A percentile compares a stretch with the other conserved stretches of the same genome.
These are phyloP conservation scores for Drosophila leonis DNA, from an alignment of 2,888 invertebrate species.

Conservation along the genomic window DNA sequence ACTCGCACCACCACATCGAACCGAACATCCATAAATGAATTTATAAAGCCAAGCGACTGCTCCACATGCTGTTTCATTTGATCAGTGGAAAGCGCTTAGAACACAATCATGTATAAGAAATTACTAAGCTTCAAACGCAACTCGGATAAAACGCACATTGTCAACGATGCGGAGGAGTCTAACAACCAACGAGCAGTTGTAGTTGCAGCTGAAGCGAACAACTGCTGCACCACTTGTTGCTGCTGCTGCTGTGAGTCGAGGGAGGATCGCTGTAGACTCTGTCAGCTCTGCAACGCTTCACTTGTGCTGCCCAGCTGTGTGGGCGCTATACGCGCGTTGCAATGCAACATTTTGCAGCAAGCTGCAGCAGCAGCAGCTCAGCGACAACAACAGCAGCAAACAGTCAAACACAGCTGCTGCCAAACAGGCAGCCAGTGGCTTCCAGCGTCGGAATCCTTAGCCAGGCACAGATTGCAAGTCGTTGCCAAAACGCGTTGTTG, in stretches of 20 bases:
- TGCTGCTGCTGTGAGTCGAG: conserved; percentile 3
- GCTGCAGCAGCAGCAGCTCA: conserved; percentile 71
- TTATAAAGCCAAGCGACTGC: conserved; percentile 69
- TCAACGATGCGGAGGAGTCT: conserved; percentile 6
- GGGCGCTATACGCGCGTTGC: conserved; percentile 84
- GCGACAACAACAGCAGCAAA: conserved; percentile 74
- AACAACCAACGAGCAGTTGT: conserved; percentile 45
- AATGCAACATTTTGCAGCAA: conserved; percentile 25
- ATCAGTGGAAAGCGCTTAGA: conserved; percentile 48
- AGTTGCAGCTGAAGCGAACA: conserved; percentile 58
- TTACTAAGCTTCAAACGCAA: conserved; percentile 75
- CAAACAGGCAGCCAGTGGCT: conserved; percentile 25
- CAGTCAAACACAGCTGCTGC: conserved; percentile 29
- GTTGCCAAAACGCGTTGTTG: conserved; percentile 25
- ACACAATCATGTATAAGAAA: conserved; percentile 81
- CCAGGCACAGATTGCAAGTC: conserved; percentile 31
- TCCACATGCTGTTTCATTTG: conserved; percentile 67
- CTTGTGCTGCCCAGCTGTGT: conserved; percentile 85
- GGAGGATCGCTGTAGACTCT: conserved; percentile 12
- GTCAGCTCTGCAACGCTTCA: conserved; percentile 61
- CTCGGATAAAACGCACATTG: conserved; percentile 36
- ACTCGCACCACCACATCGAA: conserved; percentile 24
- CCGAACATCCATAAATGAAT: conserved; percentile 20
- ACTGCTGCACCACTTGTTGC: conserved; percentile 5
- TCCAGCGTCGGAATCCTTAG: conserved; percentile 13